Evolutionary conservation across 2,113 vertebrate species (phyloP).

Genomic region (Callionymus lyra): DNA sequence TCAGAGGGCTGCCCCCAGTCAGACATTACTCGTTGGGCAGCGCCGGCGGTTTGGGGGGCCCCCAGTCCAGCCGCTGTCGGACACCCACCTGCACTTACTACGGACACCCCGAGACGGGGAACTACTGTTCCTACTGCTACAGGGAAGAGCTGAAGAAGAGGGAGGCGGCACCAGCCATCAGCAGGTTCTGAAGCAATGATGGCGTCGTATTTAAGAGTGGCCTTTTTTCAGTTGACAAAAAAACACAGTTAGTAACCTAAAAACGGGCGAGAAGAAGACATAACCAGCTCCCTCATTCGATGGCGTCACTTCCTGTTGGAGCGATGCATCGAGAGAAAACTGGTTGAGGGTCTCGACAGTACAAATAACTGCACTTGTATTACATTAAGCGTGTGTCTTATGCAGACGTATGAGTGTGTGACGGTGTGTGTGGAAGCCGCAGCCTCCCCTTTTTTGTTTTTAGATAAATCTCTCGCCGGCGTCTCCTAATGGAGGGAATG

Average conservation of each 20-base stretch:
- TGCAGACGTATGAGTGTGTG: constrained; percentile 28
- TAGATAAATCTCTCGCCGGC: constrained; percentile 30
- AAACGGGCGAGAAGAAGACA: constrained; percentile 14
- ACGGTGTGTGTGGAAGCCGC: constrained; percentile 10
- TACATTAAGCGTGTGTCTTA: constrained; percentile 61
- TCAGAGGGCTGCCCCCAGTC: constrained; percentile 45
- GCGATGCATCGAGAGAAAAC: constrained; percentile 6
- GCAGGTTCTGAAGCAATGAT: constrained; percentile 74
- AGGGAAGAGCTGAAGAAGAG: constrained; percentile 79
- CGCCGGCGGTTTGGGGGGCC: constrained; percentile 46
- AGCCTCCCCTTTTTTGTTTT: constrained; percentile 35
- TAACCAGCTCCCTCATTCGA: constrained; percentile 5
- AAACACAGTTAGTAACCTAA: not conserved
- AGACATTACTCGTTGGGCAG: constrained; percentile 71
- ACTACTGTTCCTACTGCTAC: constrained; percentile 96
- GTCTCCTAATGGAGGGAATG: constrained; percentile 53
- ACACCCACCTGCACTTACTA: constrained; percentile 88
- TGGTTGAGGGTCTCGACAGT: constrained; percentile 20
- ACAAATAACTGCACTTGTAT: constrained; percentile 51
- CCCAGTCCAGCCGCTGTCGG: constrained; percentile 82
- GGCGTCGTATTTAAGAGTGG: constrained; percentile 28
- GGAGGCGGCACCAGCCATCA: constrained; percentile 70
- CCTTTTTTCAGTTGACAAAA: constrained; percentile 25
- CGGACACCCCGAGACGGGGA: constrained; percentile 86
- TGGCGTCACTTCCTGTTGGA: constrained; percentile 28